Evolutionary conservation across 2,888 invertebrate species (phyloP).

Genomic region (Epirrhoe tristata): DNA sequence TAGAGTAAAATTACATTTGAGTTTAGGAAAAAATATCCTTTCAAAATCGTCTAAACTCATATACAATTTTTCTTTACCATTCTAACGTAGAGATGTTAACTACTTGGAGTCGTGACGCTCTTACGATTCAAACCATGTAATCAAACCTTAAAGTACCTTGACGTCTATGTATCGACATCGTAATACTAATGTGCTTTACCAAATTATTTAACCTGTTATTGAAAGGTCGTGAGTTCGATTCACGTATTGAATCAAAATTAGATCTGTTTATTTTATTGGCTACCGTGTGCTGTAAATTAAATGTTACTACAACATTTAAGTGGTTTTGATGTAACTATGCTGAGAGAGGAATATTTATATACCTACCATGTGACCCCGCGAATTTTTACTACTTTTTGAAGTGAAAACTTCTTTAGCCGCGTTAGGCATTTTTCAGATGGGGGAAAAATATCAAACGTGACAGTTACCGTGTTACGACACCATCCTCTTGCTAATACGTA

Average conservation of each 20-base stretch:
- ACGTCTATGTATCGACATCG: not conserved
- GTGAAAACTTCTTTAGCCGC: too few relatives aligned
- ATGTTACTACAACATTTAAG: not conserved
- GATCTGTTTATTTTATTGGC: not conserved
- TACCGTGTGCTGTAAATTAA: not conserved
- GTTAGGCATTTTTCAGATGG: too few relatives aligned
- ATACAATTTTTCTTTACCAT: not conserved
- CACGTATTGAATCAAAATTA: slow-evolving; percentile 6
- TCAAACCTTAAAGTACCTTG: not conserved
- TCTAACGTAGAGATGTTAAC: not conserved
- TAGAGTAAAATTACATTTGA: too few relatives aligned
- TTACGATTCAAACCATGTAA: not conserved
- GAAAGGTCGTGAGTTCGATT: slow-evolving; percentile 14
- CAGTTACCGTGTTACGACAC: too few relatives aligned
- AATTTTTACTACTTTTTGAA: too few relatives aligned
- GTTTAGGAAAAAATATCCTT: too few relatives aligned
- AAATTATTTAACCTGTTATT: slow-evolving; percentile 7
- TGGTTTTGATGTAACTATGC: not conserved
- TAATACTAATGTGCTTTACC: not conserved
- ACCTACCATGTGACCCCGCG: too few relatives aligned
- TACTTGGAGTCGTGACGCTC: not conserved
- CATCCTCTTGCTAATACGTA: too few relatives aligned
- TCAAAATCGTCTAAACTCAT: too few relatives aligned
- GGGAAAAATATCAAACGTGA: too few relatives aligned
- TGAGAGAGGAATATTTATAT: too few relatives aligned